A percentile compares a stretch with the other conserved stretches of the same genome.
Conservation (phyloP, 2,797 vertebrate genomes). For the Choloepus didactylus region DNA sequence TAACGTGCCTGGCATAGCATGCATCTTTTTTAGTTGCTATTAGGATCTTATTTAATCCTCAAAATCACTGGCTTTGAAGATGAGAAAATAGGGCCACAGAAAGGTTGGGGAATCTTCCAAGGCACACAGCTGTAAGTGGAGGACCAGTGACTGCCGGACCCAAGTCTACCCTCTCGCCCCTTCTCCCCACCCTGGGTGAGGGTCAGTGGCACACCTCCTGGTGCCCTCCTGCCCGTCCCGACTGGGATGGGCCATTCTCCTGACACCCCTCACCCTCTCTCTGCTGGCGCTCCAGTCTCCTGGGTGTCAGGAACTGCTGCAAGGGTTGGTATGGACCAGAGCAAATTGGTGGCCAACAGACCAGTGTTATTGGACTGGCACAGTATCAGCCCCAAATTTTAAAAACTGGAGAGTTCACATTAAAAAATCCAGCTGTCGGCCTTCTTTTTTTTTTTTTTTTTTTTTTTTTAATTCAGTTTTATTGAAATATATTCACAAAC, state of each 20-base stretch:
- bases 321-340: not conserved
- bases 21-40: not conserved
- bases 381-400: not conserved
- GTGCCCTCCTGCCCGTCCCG: not conserved
- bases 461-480: constrained; percentile 38
- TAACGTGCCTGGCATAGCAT: not conserved
- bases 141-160: too few relatives aligned
- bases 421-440: not conserved
- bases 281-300: not conserved
- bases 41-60: not conserved
- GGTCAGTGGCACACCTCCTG: not conserved
- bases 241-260: not conserved
- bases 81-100: not conserved
- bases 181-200: not conserved
- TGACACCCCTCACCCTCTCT: not conserved
- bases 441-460: constrained; percentile 36
- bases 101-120: not conserved
- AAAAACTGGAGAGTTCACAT: not conserved
- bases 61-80: not conserved
- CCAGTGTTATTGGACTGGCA: not conserved
- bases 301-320: not conserved
- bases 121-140: too few relatives aligned
- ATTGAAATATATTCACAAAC: too few relatives aligned
- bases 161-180: not conserved
- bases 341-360: not conserved